Base-by-base conservation (phyloP, 2,888 invertebrate species). In the Hirtodrosophila histrioides region DNA sequence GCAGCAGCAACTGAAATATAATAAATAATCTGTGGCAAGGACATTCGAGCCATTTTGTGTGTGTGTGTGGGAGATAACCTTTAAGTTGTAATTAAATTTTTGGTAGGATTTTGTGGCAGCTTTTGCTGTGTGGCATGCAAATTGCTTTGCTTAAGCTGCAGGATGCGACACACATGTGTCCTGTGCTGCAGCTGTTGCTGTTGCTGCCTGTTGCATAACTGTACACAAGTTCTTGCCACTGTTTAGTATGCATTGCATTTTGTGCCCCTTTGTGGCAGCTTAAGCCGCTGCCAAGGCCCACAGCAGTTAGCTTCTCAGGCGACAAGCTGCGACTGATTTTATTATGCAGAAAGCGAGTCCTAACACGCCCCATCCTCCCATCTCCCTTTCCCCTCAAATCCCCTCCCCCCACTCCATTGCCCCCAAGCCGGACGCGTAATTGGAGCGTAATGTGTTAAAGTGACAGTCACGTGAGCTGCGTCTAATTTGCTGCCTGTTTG, bases 371-470 rank as follows among this genome's bases (percentile, higher is more conserved):
- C 40, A 40, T 23, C 31, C 43, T n/a, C n/a, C n/a, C n/a, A n/a
- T 12, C 49, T 56, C 31, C 31, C 27, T 31, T 33, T 4, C 5
- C 1, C 10, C n/a, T n/a, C n/a, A n/a, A n/a, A n/a, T n/a, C n/a
- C 12, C 1, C 6, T 0, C 7, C 3, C 8, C 0, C 2, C 12
- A 1, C 9, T 43, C 3, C 9, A 9, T 4, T 31, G n/a, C 17
- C 37, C 27, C 33, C 37, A 6, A 27, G 29, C 24, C 41, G 36
- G 12, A 35, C 50, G 56, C 75, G 83, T 86, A 85, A 85, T 86
- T 85, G 84, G 79, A 86, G 81, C 86, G 86, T 86, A 85, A 85
- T 86, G 83, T 79, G 84, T 75, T 78, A 78, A 85, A 83, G 81
- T 78, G 81, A 70, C 81, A 77, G 75, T 66, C 75, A 83, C 78